A percentile compares a stretch with the other conserved stretches of the same genome.
phyloP scores from a whole-genome alignment of 2,797 vertebrate genomes.

The Melopsittacus undulatus region DNA sequence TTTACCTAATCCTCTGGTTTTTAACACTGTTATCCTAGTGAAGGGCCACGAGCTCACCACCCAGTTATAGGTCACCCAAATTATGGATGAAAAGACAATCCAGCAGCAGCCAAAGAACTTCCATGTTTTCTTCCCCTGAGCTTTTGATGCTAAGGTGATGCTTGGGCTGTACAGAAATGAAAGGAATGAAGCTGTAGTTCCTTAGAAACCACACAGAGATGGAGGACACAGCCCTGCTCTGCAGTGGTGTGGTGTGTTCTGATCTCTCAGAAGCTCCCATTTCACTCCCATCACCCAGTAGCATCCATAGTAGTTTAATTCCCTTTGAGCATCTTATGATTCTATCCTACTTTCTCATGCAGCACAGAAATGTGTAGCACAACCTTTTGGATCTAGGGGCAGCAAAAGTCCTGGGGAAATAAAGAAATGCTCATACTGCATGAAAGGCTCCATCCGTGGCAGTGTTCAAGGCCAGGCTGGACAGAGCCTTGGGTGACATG shows the following conservation, averaged over 20 bases:
- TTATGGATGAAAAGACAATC: background rate
- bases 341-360: background rate
- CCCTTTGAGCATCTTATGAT: background rate
- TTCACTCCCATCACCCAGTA: background rate
- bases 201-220: background rate
- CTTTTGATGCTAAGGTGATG: background rate
- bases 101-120: background rate
- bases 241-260: background rate
- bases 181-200: background rate
- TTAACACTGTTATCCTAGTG: background rate
- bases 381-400: background rate
- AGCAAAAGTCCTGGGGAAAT: background rate
- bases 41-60: rapidly evolving
- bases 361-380: background rate
- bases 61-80: background rate
- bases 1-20: background rate
- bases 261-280: background rate
- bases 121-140: background rate
- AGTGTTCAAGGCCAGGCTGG: too few species aligned
- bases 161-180: background rate
- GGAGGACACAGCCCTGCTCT: rapidly evolving
- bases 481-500: too few species aligned
- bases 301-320: background rate
- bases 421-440: background rate
- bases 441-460: background rate